phyloP scores from a whole-genome alignment of 2,113 vertebrate genomes.

The Stigmatopora argus region DNA sequence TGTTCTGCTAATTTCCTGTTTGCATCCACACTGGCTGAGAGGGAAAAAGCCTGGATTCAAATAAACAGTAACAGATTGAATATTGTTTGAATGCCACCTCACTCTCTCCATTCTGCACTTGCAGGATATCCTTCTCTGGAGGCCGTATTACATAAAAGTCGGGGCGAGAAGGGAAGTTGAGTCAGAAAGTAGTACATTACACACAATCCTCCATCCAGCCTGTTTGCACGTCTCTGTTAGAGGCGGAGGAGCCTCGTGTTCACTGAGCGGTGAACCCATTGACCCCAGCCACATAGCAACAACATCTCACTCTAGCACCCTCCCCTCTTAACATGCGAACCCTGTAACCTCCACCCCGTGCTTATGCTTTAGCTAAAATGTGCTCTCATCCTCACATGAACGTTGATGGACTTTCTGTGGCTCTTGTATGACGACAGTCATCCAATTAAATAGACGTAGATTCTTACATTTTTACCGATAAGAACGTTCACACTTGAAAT shows the following conservation, averaged over 20 bases:
- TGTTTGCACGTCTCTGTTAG: constrained; percentile 56
- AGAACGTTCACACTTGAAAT: too few species aligned
- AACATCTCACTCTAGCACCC: constrained; percentile 49
- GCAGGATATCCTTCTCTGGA: constrained; percentile 55
- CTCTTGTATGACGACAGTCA: neutral
- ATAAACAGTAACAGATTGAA: constrained; percentile 18
- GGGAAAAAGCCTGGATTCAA: constrained; percentile 17
- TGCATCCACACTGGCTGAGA: constrained; percentile 13
- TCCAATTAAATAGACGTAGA: constrained; percentile 5
- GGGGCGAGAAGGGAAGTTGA: constrained; percentile 31
- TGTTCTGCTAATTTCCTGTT: constrained; percentile 43
- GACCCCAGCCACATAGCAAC: constrained; percentile 57
- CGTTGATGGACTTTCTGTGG: constrained; percentile 5
- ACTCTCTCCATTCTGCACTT: constrained; percentile 18
- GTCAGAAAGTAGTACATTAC: constrained; percentile 25
- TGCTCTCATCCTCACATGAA: constrained; percentile 22
- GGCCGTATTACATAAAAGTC: constrained; percentile 39
- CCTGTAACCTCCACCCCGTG: constrained; percentile 48
- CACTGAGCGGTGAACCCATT: constrained; percentile 59
- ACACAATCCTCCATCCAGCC: constrained; percentile 41
- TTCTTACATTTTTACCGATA: neutral
- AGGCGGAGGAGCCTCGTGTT: constrained; percentile 48
- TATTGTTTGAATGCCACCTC: constrained; percentile 13
- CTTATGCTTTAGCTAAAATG: constrained; percentile 16
- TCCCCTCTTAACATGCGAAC: constrained; percentile 47